phyloP scores from a whole-genome alignment of 2,888 invertebrate genomes.

The Conistra vaccinii region DNA sequence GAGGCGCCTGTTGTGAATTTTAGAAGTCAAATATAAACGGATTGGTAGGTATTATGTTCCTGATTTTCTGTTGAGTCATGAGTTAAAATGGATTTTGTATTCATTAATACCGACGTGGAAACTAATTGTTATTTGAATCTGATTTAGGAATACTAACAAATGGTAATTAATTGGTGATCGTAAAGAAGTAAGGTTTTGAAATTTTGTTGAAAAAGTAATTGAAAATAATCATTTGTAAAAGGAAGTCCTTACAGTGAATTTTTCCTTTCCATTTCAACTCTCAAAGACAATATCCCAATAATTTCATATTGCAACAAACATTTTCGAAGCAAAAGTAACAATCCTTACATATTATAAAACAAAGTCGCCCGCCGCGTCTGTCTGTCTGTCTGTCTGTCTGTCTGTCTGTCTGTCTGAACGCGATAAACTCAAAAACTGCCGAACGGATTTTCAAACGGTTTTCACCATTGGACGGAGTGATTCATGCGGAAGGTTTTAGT shows the following conservation, averaged over 20 bases:
- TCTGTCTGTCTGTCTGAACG: no score
- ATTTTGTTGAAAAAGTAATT: no score
- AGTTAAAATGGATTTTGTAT: neutral
- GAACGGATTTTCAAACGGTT: no score
- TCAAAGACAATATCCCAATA: conserved; percentile 13
- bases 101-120: neutral
- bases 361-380: no score
- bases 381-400: no score
- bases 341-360: no score
- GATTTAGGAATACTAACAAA: neutral
- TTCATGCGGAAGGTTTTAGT: no score
- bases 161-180: neutral
- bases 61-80: neutral
- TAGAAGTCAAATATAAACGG: conserved; percentile 37
- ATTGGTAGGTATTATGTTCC: conserved; percentile 2
- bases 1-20: conserved; percentile 12
- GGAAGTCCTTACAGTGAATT: neutral
- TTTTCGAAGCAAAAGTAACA: conserved; percentile 48
- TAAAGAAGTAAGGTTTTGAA: neutral
- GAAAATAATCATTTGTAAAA: neutral
- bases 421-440: no score
- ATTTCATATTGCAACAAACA: conserved; percentile 30
- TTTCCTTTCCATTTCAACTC: neutral
- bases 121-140: neutral
- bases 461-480: no score